Evolutionary conservation across 1,140 invertebrate species (phyloP).

Genomic region (Formica selysi): DNA sequence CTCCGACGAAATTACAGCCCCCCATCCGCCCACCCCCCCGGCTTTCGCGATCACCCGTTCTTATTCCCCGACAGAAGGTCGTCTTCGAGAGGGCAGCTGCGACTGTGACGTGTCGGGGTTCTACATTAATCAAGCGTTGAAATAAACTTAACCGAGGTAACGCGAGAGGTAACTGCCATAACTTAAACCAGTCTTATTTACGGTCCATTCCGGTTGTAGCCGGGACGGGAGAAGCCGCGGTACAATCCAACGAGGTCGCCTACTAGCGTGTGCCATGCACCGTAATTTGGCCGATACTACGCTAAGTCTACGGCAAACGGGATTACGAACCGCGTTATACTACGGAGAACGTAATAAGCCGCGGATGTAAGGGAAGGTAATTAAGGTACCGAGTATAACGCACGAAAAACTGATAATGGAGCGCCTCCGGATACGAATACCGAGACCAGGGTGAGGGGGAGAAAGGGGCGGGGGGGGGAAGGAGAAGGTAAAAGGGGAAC

Average conservation of each 20-base stretch:
- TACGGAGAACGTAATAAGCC: constrained; percentile 31
- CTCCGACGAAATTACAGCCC: neutral
- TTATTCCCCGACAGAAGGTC: neutral
- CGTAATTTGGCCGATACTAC: constrained; percentile 46
- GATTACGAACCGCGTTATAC: constrained; percentile 50
- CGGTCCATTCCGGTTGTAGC: neutral
- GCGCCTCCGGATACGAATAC: constrained; percentile 28
- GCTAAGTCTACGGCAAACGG: constrained; percentile 21
- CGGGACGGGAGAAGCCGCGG: neutral
- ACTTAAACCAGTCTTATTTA: constrained; percentile 55
- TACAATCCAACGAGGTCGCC: neutral
- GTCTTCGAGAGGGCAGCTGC: neutral
- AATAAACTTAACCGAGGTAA: constrained; percentile 41
- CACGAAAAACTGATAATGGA: constrained; percentile 56
- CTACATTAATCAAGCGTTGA: constrained; percentile 45
- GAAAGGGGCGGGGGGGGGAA: too few species aligned
- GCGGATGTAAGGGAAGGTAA: constrained; percentile 43
- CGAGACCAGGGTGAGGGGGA: too few species aligned
- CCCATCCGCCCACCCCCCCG: too few species aligned
- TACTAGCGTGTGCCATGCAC: neutral
- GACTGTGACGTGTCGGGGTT: neutral
- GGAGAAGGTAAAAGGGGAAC: constrained; percentile 5
- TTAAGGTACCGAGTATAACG: constrained; percentile 39
- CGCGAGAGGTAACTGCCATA: constrained; percentile 16
- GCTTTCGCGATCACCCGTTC: neutral